A percentile compares a stretch with the other conserved stretches of the same genome.
phyloP scores from a whole-genome alignment of 2,113 vertebrate species.

The Mormyrus lacerda region DNA sequence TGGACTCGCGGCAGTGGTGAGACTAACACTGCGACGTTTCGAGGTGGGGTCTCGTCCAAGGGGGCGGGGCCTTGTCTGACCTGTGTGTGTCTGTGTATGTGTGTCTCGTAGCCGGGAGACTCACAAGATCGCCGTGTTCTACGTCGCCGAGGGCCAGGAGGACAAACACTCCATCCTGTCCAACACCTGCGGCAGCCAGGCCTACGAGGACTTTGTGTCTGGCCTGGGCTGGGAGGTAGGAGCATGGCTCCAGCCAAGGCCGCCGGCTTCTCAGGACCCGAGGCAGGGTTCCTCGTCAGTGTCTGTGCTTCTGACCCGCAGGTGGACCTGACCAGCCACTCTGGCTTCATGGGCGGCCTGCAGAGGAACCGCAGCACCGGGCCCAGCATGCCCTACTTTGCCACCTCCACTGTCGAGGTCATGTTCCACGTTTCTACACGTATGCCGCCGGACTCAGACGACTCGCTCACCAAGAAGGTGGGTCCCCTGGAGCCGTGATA shows the following conservation, averaged over 20 bases:
- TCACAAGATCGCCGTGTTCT: constrained; percentile 98
- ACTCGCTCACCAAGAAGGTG: constrained; percentile 96
- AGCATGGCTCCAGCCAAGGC: too few relatives aligned
- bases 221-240: constrained; percentile 97
- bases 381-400: constrained; percentile 88
- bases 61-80: neutral
- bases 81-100: neutral
- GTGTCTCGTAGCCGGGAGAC: constrained; percentile 80
- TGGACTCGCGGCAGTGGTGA: constrained; percentile 97
- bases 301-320: constrained; percentile 31
- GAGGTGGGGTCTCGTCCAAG: neutral
- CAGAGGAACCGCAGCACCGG: constrained; percentile 96
- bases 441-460: constrained; percentile 95
- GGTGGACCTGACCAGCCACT: constrained; percentile 94
- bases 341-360: constrained; percentile 95
- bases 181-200: constrained; percentile 90
- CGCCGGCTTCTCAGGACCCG: neutral
- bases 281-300: neutral
- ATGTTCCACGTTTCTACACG: constrained; percentile 97
- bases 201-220: constrained; percentile 96
- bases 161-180: constrained; percentile 98
- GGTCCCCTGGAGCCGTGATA: neutral
- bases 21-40: neutral
- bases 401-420: constrained; percentile 95
- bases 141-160: constrained; percentile 96